A percentile compares a stretch with the other conserved stretches of the same genome.
These are phyloP conservation scores for Deroptyus accipitrinus DNA, from an alignment of 2,113 vertebrate species.

Conservation along the genomic window DNA sequence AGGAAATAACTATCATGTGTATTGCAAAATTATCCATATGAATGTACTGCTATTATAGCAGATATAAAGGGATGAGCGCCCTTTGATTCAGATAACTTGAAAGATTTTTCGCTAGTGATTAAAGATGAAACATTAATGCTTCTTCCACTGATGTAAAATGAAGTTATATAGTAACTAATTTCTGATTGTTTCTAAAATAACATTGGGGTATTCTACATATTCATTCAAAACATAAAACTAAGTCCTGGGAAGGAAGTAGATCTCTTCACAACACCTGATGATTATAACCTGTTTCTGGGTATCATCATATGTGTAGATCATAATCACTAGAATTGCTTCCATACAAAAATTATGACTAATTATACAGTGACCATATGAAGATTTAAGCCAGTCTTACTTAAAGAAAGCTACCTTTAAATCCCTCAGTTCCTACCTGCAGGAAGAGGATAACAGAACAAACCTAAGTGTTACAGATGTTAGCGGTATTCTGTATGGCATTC, in stretches of 20 bases:
- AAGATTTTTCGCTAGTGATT: not conserved
- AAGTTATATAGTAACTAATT: not conserved
- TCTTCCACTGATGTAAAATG: not conserved
- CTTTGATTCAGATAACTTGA: slow-evolving; percentile 5
- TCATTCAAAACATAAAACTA: not conserved
- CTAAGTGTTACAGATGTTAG: not conserved
- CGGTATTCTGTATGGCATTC: not conserved
- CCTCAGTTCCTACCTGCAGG: not conserved
- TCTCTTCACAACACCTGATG: not conserved
- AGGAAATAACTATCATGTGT: not conserved
- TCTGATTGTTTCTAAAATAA: not conserved
- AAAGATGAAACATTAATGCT: not conserved
- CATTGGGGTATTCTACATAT: not conserved
- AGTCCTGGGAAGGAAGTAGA: not conserved
- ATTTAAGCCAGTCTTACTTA: not conserved
- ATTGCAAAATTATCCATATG: slow-evolving; percentile 11
- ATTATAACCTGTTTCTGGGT: not conserved
- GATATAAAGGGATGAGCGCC: not conserved
- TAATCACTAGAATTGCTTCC: not conserved
- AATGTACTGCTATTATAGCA: not conserved
- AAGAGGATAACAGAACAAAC: not conserved
- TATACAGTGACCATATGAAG: not conserved
- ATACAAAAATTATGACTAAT: not conserved
- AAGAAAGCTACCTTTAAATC: not conserved
- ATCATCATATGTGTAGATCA: not conserved